Percentiles rank a stretch among this genome's conserved stretches.
phyloP scores from a whole-genome alignment of 2,888 invertebrate species.

The Synergus umbraculus region DNA sequence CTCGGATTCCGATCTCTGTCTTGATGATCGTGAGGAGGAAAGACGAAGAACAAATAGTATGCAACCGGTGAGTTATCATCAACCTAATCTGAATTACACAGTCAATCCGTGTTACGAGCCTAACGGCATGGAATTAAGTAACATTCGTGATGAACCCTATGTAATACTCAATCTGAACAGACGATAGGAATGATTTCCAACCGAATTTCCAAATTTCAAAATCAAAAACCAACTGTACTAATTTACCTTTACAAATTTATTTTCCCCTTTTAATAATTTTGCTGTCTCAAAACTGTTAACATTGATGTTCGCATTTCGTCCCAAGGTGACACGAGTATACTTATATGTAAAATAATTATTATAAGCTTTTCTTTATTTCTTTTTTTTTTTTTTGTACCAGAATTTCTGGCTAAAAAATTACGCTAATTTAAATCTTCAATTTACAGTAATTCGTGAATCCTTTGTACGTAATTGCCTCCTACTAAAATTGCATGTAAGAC shows the following conservation, averaged over 20 bases:
- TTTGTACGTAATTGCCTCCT: conserved; percentile 27
- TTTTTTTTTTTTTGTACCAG: not conserved
- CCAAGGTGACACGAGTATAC: conserved; percentile 42
- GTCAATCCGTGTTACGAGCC: conserved; percentile 76
- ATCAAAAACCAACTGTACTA: conserved; percentile 20
- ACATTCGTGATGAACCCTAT: conserved; percentile 74
- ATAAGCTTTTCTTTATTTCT: not conserved
- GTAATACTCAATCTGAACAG: conserved; percentile 75
- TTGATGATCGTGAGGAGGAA: conserved; percentile 83
- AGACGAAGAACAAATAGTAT: conserved; percentile 70
- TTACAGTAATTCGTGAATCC: conserved; percentile 4
- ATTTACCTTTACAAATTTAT: conserved; percentile 2
- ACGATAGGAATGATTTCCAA: conserved; percentile 65
- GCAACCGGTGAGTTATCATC: conserved; percentile 77
- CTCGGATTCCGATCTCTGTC: conserved; percentile 94
- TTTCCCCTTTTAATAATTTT: not conserved
- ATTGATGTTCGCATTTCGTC: conserved; percentile 54
- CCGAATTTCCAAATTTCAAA: conserved; percentile 3
- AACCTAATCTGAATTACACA: conserved; percentile 76
- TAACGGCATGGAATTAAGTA: conserved; percentile 70
- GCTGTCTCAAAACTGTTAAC: conserved; percentile 19
- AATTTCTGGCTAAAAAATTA: not conserved
- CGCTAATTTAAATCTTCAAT: not conserved
- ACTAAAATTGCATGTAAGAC: conserved; percentile 28
- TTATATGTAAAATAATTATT: too few relatives aligned